Evolutionary conservation across 2,797 vertebrate genomes (phyloP), one percentile per base, ranked within the genome.

Genomic region (Aotus griseimembra): DNA sequence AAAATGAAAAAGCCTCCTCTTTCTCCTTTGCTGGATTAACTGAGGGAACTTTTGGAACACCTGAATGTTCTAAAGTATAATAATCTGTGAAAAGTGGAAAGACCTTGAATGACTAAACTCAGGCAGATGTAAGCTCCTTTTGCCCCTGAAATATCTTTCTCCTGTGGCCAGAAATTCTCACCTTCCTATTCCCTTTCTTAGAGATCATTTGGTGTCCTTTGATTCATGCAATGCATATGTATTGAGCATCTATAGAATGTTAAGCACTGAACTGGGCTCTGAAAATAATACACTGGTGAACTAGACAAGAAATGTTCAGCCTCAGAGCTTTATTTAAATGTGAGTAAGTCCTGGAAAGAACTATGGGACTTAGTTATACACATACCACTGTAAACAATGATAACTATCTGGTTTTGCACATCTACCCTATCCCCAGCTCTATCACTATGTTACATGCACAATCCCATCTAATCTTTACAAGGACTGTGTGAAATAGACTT

Each of bases 91-190:
- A 52, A 88, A 82, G 22, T 22, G 24, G 15, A 41, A 94, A 86
- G 80, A 75, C 8, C 20, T 86, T 41, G 22, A 33, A n/a, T 55
- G 44, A 80, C 33, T 61, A 75, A 92, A 86, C 26, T 28, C 22
- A 88, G 33, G 33, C 39, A 58, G 13, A 85, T 30, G 7, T 52
- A 33, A 80, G 7, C 26, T 75, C 17, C 11, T 76, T 82, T 70
- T 82, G 22, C 2, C 11, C 14, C 36, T 97, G 76, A 96, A 90
- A 90, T 94, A 72, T n/a, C 48, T 91, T 93, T 41, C 48, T 41
- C 1, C 1, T 36, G 14, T 61, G 55, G 41, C 12, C 70, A 94
- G 70, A 93, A 86, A 73, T 80, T 80, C 52, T 79, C 28, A 86
- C 11, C 36, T 93, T 72, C 24, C 8, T 84, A 36, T 50, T 90